These are phyloP conservation scores for Oreocharis arfaki DNA, from an alignment of 2,113 vertebrate genomes.

Conservation along the genomic window DNA sequence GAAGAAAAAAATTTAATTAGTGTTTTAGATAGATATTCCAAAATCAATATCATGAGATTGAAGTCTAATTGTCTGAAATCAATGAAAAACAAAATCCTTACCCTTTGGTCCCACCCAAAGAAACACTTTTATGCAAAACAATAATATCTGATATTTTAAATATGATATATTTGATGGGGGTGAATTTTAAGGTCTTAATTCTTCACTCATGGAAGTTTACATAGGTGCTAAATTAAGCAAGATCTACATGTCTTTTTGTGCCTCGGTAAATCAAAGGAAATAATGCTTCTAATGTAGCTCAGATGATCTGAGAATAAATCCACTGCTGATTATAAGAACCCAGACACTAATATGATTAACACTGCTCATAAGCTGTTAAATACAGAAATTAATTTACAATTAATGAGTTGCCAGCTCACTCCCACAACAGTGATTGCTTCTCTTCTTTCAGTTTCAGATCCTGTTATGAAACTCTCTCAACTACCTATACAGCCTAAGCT, in stretches of 20 bases:
- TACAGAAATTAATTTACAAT: background rate
- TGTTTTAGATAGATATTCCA: background rate
- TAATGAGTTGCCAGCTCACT: background rate
- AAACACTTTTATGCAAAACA: background rate
- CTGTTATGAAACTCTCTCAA: background rate
- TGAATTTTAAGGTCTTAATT: background rate
- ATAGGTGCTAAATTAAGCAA: background rate
- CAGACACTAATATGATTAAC: background rate
- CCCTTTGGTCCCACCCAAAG: background rate
- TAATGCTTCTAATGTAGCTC: background rate
- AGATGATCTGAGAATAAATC: constrained; percentile 8
- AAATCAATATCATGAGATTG: background rate
- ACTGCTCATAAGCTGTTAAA: background rate
- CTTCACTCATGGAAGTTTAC: background rate
- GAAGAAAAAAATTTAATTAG: background rate
- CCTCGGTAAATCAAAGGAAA: background rate
- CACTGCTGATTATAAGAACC: background rate
- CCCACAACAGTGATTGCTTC: background rate
- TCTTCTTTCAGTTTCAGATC: background rate
- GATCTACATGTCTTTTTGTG: background rate
- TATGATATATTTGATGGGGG: background rate
- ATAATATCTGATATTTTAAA: background rate
- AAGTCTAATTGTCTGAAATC: background rate
- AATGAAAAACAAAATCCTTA: background rate
- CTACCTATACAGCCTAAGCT: background rate